Base-by-base conservation (phyloP, 1,140 invertebrate species). In the Drosophila paulistorum region DNA sequence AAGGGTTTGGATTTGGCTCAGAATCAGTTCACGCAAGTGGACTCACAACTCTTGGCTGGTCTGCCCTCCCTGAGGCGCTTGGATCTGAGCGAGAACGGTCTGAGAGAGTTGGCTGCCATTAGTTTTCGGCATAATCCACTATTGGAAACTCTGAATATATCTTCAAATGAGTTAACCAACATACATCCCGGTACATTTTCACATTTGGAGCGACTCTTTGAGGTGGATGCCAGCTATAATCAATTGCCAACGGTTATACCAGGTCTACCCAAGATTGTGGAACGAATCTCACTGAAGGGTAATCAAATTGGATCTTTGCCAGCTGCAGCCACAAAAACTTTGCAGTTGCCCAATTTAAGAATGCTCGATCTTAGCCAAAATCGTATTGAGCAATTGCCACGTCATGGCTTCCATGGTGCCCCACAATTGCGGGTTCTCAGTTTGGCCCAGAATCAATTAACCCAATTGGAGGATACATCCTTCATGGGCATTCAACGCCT, bases 1-100 rank as follows among this genome's bases (percentile, higher is more conserved):
- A 97, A 97, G 92, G 96, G 96, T 0, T 92, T 98, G 54, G 97
- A 98, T 93, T 91, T 98, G 33, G 95, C 96, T 0, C 93, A 93
- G 42, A 98, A 98, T 83, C 95, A 95, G 66, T 96, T 97, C 68
- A 93, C 94, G 54, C 94, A 94, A 2, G 78, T 98, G 2, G 95
- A 96, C 79, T 94, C 95, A 3, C 94, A 94, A 45, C 91, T 97
- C 13, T 91, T 98, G 17, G 94, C 93, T 1, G 96, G 96, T 77
- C 87, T 97, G 37, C 96, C 96, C 23, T 95, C 95, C 2, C 92
- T 98, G 41, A 91, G 96, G 65, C 94, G 95, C 71, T 92, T 98
- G 7, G 96, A 98, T 93, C 87, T 98, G 7, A 97, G 96, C 77
- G 94, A 94, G 68, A 98, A 98, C 90, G 93, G 95, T 7, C 92